phyloP scores from a whole-genome alignment of 37 sponge, comb jelly and placozoan genomes.

The Mnemiopsis leidyi region DNA sequence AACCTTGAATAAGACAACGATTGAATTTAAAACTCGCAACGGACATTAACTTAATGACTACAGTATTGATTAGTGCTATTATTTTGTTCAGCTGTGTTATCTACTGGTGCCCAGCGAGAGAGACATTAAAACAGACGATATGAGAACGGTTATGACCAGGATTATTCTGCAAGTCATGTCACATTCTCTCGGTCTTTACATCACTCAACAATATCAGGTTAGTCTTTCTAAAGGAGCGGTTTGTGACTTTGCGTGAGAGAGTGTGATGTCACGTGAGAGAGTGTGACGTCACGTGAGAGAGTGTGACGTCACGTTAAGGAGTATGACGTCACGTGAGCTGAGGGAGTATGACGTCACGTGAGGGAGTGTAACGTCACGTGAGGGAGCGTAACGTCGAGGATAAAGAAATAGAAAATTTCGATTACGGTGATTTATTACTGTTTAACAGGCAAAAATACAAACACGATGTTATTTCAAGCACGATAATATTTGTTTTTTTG shows the following conservation, averaged over 20 bases:
- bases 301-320: background rate
- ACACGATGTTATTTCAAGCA: too few species aligned
- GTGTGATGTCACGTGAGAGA: background rate
- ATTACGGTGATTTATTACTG: too few species aligned
- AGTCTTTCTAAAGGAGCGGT: background rate
- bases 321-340: background rate
- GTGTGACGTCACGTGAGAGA: background rate
- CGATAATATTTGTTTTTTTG: too few species aligned
- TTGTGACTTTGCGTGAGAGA: background rate
- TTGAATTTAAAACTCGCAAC: too few species aligned
- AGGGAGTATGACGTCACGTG: background rate
- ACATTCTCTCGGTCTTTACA: background rate
- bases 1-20: too few species aligned
- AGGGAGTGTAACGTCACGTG: background rate
- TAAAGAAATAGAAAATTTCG: too few species aligned
- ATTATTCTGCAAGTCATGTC: conserved; percentile 17
- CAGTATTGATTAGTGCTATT: too few species aligned
- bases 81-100: conserved; percentile 40
- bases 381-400: background rate
- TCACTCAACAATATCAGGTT: conserved; percentile 38
- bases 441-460: too few species aligned
- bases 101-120: background rate
- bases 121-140: background rate
- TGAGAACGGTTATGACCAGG: background rate
- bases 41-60: too few species aligned